Evolutionary conservation across 2,113 vertebrate genomes (phyloP), one percentile per base, ranked within the genome.

Genomic region (Laterallus jamaicensis): DNA sequence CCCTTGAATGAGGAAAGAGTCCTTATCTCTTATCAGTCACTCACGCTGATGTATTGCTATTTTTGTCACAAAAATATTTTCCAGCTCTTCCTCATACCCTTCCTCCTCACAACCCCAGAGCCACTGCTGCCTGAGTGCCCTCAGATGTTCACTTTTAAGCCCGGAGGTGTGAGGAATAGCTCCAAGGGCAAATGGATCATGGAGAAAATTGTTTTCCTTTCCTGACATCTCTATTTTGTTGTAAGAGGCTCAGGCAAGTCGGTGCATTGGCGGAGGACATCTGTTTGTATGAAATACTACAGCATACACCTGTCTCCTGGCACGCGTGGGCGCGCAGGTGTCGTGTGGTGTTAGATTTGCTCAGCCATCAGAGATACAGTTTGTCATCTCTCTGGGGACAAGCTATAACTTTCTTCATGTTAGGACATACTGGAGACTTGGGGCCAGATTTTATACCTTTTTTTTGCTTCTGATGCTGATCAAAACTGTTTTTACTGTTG

Each of bases 211-310:
- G 47, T 81, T 88, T 86, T 86, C 76, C 82, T 35, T 82, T 82
- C 90, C 82, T 93, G 79, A 71, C 64, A 64, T 68, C 95, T 94
- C 93, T 44, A 12, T 75, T 93, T 93, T 44, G 75, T 88, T 1
- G 0, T 6, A 3, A 55, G 74, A 73, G 77, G 73, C 58, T 87
- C 75, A 28, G 63, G 10, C 31, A 70, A 66, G 52, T 62, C 5
- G 2, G 60, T 39, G 47, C 49, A 7, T 5, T 15, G 39, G 31
- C 86, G 82, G 93, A 67, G 74, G 62, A 56, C 74, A 21, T 35
- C 60, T 69, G 84, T 73, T 71, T 50, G 25, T 32, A 44, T 75
- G 90, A 96, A 64, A 81, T 70, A 31, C 68, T 62, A 11, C 87
- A 52, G 87, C 50, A 32, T 44, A 64, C 88, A 86, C 88, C 81